phyloP scores from a whole-genome alignment of 2,797 vertebrate species.

The Coreius guichenoti region DNA sequence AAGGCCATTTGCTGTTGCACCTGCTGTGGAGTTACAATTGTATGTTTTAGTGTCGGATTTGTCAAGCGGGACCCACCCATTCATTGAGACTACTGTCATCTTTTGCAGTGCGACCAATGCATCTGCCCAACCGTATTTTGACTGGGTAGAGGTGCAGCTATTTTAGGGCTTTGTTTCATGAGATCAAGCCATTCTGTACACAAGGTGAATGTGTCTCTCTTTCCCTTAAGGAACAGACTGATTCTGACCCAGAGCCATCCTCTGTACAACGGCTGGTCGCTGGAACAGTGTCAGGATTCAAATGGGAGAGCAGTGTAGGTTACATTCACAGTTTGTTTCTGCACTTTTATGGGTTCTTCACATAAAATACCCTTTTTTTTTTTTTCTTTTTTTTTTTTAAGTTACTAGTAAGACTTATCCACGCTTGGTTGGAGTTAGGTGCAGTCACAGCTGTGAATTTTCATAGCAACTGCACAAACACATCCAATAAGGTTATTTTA shows the following conservation, averaged over 20 bases:
- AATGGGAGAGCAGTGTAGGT: conserved; percentile 93
- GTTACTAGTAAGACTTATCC: neutral
- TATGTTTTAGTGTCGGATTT: conserved; percentile 36
- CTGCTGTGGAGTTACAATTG: conserved; percentile 46
- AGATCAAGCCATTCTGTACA: conserved; percentile 50
- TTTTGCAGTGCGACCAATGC: conserved; percentile 32
- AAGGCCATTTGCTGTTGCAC: conserved; percentile 41
- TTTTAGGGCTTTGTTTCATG: conserved; percentile 18
- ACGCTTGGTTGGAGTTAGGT: conserved; percentile 1
- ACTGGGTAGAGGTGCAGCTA: conserved; percentile 26
- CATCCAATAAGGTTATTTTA: neutral
- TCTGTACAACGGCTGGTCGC: conserved; percentile 92
- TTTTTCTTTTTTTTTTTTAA: too few relatives aligned
- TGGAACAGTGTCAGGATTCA: conserved; percentile 91
- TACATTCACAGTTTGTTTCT: conserved; percentile 67
- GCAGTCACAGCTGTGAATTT: neutral
- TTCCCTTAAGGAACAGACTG: conserved; percentile 89
- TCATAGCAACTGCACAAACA: neutral
- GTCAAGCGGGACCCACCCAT: conserved; percentile 45
- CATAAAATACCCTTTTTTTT: conserved; percentile 32
- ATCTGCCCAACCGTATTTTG: conserved; percentile 10
- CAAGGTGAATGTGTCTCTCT: conserved; percentile 76
- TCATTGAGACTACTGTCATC: conserved; percentile 44
- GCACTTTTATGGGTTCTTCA: conserved; percentile 38
- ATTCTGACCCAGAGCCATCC: conserved; percentile 96